These are phyloP conservation scores for Cataglyphis livida DNA, from an alignment of 2,888 invertebrate genomes.

Conservation along the genomic window DNA sequence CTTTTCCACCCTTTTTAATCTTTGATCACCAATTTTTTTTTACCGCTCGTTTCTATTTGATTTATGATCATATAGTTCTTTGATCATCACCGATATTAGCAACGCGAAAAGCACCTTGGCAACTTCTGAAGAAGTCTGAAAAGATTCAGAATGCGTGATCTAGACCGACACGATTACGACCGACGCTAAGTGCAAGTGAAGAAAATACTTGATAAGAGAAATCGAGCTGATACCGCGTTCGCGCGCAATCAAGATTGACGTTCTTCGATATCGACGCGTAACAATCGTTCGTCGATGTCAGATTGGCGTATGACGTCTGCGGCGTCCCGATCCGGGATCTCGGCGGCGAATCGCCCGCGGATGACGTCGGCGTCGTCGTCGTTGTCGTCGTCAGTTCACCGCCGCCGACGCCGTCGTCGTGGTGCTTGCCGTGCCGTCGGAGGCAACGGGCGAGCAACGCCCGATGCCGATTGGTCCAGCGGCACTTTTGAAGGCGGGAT, in stretches of 20 bases:
- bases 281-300: constrained; percentile 45
- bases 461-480: constrained; percentile 82
- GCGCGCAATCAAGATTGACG: constrained; percentile 7
- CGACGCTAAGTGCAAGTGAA: background rate
- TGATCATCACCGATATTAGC: background rate
- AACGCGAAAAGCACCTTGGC: background rate
- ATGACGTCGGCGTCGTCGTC: constrained; percentile 65
- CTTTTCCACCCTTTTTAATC: background rate
- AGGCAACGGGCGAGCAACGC: constrained; percentile 52
- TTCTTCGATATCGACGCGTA: constrained; percentile 27
- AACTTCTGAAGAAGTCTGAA: background rate
- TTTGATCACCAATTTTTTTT: background rate
- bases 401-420: constrained; percentile 50
- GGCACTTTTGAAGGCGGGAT: constrained; percentile 85
- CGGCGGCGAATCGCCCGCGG: constrained; percentile 47
- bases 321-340: constrained; percentile 54
- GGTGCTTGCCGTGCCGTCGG: constrained; percentile 67
- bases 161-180: background rate
- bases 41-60: background rate
- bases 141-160: background rate
- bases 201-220: background rate
- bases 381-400: constrained; percentile 53
- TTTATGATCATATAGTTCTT: background rate
- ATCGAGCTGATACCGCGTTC: background rate
- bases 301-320: constrained; percentile 62